Conservation (phyloP, 2,113 vertebrate species). For the Sphyrna mokarran region DNA sequence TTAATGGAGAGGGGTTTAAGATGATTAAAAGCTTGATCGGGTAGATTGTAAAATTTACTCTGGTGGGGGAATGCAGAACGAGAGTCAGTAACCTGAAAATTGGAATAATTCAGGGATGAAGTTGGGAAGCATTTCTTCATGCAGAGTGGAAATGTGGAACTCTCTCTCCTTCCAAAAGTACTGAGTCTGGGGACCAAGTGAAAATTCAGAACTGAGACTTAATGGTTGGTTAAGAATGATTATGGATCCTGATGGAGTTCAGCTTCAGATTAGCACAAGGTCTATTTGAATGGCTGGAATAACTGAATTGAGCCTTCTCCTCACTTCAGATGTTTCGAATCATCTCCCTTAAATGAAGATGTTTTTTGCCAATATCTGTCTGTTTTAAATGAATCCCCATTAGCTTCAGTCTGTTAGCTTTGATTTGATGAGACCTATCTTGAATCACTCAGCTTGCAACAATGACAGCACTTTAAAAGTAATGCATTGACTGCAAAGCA, state of each 20-base stretch:
- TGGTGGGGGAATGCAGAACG: neutral
- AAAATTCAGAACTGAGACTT: neutral
- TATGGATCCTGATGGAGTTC: neutral
- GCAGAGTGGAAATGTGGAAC: neutral
- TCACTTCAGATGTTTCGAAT: neutral
- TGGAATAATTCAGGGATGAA: neutral
- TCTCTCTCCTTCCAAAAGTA: neutral
- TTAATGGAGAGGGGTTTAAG: neutral
- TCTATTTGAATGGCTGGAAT: neutral
- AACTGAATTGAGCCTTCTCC: neutral
- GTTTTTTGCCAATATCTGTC: neutral
- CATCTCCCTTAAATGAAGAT: neutral
- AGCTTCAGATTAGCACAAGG: neutral
- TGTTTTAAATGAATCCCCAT: neutral
- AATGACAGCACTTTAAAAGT: too few species aligned
- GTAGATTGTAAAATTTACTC: neutral
- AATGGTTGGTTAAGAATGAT: too few species aligned
- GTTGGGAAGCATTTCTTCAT: neutral
- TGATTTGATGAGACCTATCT: neutral
- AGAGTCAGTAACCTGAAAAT: neutral
- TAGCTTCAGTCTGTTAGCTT: neutral
- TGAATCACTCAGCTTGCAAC: neutral
- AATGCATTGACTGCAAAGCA: too few species aligned
- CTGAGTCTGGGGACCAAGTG: neutral
- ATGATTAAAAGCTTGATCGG: neutral